Evolutionary conservation across 2,113 vertebrate genomes (phyloP).

Genomic region (Cathartes aura): DNA sequence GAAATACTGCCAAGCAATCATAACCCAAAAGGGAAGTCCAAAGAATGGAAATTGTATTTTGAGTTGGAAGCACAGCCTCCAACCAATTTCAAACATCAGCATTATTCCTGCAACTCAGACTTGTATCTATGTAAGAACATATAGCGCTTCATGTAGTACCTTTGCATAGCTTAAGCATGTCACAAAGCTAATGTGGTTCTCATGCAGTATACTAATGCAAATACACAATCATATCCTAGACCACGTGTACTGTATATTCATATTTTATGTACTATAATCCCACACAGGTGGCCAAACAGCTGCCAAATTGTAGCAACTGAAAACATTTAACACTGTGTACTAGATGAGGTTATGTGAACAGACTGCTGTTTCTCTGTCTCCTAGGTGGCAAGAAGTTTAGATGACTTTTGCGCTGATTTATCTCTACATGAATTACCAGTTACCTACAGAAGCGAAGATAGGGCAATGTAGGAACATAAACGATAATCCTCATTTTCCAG

Average conservation of each 20-base stretch:
- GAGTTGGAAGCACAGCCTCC: background rate
- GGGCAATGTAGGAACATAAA: background rate
- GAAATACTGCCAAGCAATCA: background rate
- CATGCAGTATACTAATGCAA: background rate
- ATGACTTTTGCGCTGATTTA: background rate
- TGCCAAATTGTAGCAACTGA: background rate
- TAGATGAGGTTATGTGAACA: background rate
- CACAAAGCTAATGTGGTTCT: background rate
- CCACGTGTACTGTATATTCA: background rate
- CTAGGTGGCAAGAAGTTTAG: background rate
- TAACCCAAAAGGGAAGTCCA: background rate
- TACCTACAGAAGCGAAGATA: background rate
- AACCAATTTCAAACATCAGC: background rate
- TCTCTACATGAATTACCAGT: background rate
- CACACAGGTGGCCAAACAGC: background rate
- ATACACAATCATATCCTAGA: background rate
- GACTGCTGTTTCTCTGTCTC: background rate
- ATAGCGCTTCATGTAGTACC: fast-evolving
- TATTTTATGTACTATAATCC: background rate
- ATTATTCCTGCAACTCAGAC: background rate
- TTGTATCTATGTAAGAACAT: fast-evolving
- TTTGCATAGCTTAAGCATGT: background rate
- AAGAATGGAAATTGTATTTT: background rate
- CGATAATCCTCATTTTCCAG: background rate
- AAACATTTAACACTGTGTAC: background rate